Percentiles rank a stretch among this genome's conserved stretches.
Evolutionary conservation across 2,797 vertebrate genomes (phyloP).

Genomic region (Eurystomus glaucurus): DNA sequence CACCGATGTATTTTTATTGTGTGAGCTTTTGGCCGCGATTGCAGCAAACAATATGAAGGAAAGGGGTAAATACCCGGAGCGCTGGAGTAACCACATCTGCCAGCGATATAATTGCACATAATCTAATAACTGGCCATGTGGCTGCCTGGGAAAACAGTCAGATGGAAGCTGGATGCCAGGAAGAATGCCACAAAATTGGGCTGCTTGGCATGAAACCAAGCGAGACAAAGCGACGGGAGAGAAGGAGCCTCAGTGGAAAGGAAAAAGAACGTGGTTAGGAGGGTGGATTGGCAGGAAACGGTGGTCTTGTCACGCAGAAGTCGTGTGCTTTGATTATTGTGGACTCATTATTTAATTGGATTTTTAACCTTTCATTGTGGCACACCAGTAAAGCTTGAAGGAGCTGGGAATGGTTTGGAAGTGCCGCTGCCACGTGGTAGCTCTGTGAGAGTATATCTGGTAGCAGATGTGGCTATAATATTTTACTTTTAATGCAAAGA

Average conservation of each 20-base stretch:
- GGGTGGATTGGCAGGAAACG: not conserved
- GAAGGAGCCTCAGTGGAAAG: too few relatives aligned
- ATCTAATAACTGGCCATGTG: not conserved
- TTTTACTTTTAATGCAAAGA: not conserved
- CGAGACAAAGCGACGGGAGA: fast-evolving
- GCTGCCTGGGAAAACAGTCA: not conserved
- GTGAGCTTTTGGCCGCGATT: not conserved
- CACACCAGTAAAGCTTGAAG: fast-evolving
- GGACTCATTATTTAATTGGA: not conserved
- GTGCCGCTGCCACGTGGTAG: fast-evolving
- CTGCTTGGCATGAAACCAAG: not conserved
- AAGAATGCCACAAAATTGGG: not conserved
- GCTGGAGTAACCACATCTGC: not conserved
- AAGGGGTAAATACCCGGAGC: fast-evolving
- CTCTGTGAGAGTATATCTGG: not conserved
- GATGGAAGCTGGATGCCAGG: not conserved
- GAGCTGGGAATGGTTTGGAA: not conserved
- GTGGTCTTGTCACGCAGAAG: not conserved
- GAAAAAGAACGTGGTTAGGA: not conserved
- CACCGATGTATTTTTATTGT: not conserved
- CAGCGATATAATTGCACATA: not conserved
- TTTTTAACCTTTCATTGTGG: not conserved
- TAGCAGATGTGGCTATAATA: not conserved
- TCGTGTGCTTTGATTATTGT: not conserved
- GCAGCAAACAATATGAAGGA: not conserved